A percentile compares a stretch with the other conserved stretches of the same genome.
phyloP scores from a whole-genome alignment of 2,797 vertebrate genomes.

The Podarcis siculus region DNA sequence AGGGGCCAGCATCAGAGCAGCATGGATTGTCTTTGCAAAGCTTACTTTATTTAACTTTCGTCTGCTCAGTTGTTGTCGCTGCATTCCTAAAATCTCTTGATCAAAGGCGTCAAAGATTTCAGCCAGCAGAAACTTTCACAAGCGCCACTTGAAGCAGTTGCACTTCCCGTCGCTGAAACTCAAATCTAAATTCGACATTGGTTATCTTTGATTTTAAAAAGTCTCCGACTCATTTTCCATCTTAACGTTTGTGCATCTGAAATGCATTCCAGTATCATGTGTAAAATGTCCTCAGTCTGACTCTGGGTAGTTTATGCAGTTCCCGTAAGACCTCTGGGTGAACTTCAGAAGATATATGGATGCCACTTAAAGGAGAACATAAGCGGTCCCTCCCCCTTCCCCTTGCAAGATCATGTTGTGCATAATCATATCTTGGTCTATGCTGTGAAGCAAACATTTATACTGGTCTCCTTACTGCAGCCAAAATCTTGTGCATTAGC shows the following conservation, averaged over 20 bases:
- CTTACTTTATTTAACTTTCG: too few species aligned
- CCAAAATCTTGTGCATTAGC: conserved; percentile 43
- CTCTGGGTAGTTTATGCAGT: neutral
- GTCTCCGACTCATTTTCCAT: too few species aligned
- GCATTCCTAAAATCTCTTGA: too few species aligned
- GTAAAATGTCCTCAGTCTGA: neutral
- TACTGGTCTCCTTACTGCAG: conserved; percentile 56
- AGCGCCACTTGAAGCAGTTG: too few species aligned
- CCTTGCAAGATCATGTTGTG: conserved; percentile 35
- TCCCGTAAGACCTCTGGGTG: neutral
- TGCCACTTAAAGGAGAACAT: conserved; percentile 29
- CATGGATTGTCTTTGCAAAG: too few species aligned
- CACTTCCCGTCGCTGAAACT: too few species aligned
- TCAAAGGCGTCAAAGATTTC: too few species aligned
- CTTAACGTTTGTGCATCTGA: neutral
- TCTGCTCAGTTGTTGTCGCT: too few species aligned
- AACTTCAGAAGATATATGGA: conserved; percentile 21
- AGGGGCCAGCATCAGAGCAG: too few species aligned
- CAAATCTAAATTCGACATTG: too few species aligned
- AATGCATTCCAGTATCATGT: neutral
- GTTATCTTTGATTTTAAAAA: too few species aligned
- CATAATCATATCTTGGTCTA: conserved; percentile 45
- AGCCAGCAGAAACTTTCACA: too few species aligned
- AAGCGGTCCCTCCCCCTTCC: conserved; percentile 29
- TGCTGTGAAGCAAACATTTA: conserved; percentile 64